Conservation (phyloP, 2,888 invertebrate species). For the Nymphalis polychloros region DNA sequence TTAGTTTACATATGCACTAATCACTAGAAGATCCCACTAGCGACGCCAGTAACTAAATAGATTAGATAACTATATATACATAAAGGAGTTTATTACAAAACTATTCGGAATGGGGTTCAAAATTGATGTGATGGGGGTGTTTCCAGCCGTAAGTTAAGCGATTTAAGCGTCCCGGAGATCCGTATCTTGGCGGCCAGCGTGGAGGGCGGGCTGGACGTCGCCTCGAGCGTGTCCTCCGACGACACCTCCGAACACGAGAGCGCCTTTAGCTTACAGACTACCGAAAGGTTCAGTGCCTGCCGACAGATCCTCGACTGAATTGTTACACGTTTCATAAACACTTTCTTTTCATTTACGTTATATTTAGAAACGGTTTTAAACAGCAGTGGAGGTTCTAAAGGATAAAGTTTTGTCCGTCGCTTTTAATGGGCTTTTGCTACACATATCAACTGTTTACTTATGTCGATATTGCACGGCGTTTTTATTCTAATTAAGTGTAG, state of each 20-base stretch:
- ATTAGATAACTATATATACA: too few species aligned
- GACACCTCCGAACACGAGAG: conserved; percentile 78
- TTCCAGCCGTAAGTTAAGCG: conserved; percentile 86
- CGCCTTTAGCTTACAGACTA: conserved; percentile 77
- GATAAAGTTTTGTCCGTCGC: conserved; percentile 53
- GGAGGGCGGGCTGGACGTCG: conserved; percentile 88
- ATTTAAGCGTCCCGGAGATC: conserved; percentile 90
- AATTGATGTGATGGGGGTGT: conserved; percentile 46
- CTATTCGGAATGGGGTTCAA: conserved; percentile 27
- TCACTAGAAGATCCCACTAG: conserved; percentile 34
- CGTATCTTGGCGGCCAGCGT: conserved; percentile 91
- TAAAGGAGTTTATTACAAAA: neutral
- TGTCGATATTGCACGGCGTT: conserved; percentile 13
- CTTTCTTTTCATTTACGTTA: too few species aligned
- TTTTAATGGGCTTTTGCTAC: conserved; percentile 46
- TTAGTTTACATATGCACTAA: conserved; percentile 27
- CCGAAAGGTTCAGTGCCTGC: conserved; percentile 63
- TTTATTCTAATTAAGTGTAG: neutral
- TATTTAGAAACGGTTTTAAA: neutral
- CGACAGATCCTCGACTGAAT: conserved; percentile 37
- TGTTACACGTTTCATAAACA: neutral
- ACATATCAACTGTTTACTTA: conserved; percentile 6
- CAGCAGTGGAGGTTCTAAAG: conserved; percentile 39
- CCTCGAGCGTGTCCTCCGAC: conserved; percentile 43
- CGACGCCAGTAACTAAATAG: conserved; percentile 10